phyloP scores from a whole-genome alignment of 2,113 vertebrate genomes.

The Tychaedon coryphoeus region DNA sequence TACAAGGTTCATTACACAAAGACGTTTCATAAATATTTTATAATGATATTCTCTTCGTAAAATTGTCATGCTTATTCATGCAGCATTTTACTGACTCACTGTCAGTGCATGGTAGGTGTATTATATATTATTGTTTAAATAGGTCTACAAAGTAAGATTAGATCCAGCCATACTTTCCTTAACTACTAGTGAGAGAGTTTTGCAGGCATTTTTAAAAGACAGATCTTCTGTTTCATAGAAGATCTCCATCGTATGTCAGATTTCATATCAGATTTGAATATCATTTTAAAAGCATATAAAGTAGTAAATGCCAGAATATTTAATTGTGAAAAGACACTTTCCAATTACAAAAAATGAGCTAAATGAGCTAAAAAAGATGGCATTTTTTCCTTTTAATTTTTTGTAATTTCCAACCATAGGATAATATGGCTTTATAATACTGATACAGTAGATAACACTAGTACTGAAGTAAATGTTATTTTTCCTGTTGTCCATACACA shows the following conservation, averaged over 20 bases:
- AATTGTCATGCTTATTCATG: conserved; percentile 73
- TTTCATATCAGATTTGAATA: background rate
- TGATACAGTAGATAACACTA: conserved; percentile 54
- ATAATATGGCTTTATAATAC: conserved; percentile 64
- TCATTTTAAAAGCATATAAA: conserved; percentile 39
- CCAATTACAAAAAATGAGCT: conserved; percentile 23
- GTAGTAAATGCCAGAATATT: conserved; percentile 36
- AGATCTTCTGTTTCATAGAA: conserved; percentile 53
- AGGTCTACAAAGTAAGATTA: conserved; percentile 57
- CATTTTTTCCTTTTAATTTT: conserved; percentile 26
- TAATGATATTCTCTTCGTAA: conserved; percentile 89
- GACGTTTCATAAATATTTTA: conserved; percentile 91
- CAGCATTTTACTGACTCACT: conserved; percentile 77
- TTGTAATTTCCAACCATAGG: conserved; percentile 44
- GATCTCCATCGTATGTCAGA: background rate
- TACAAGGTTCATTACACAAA: conserved; percentile 89
- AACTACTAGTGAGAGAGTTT: conserved; percentile 23
- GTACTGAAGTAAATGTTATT: conserved; percentile 72
- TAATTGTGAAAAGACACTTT: conserved; percentile 14
- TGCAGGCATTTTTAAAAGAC: conserved; percentile 31
- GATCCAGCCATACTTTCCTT: conserved; percentile 65
- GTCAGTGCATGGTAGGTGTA: conserved; percentile 79
- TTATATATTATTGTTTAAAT: conserved; percentile 59
- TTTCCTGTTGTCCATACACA: conserved; percentile 77
- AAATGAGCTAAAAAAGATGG: background rate